phyloP scores from a whole-genome alignment of 2,888 invertebrate species.

The Vanessa cardui region DNA sequence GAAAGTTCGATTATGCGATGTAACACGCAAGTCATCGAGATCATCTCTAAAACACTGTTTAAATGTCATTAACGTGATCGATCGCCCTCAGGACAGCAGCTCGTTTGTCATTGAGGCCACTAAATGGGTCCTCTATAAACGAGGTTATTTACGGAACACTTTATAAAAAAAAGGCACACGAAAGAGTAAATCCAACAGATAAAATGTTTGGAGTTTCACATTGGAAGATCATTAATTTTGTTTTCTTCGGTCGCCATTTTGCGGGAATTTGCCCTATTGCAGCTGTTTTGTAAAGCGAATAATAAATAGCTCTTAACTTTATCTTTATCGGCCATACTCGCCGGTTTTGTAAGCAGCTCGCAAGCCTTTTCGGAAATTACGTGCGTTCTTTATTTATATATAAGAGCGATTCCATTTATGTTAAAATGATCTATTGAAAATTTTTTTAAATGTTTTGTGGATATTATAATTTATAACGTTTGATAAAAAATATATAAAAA shows the following conservation, averaged over 20 bases:
- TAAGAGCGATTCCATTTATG: not conserved
- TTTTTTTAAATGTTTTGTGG: no score
- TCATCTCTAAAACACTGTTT: slow-evolving; percentile 60
- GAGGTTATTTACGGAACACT: slow-evolving; percentile 71
- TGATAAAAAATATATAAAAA: no score
- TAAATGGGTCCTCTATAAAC: slow-evolving; percentile 71
- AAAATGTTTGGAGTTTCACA: slow-evolving; percentile 64
- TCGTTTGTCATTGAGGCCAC: slow-evolving; percentile 75
- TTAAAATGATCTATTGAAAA: not conserved
- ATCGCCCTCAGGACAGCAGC: slow-evolving; percentile 61
- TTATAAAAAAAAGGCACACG: slow-evolving; percentile 60
- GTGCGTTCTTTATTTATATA: not conserved
- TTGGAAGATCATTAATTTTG: slow-evolving; percentile 71
- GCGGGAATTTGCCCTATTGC: slow-evolving; percentile 44
- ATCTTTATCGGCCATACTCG: slow-evolving; percentile 29
- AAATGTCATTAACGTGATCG: slow-evolving; percentile 75
- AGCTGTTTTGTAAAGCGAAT: slow-evolving; percentile 43
- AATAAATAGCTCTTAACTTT: slow-evolving; percentile 40
- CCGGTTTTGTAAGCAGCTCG: slow-evolving; percentile 23
- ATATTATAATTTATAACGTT: no score
- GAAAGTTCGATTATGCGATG: slow-evolving; percentile 33
- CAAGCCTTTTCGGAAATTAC: not conserved
- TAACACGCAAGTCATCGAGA: slow-evolving; percentile 54
- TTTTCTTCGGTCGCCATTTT: slow-evolving; percentile 45
- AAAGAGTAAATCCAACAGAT: slow-evolving; percentile 64